Percentiles rank a stretch among this genome's conserved stretches.
Evolutionary conservation across 1,140 invertebrate species (phyloP).

Genomic region (Ostrea denselamellosa): DNA sequence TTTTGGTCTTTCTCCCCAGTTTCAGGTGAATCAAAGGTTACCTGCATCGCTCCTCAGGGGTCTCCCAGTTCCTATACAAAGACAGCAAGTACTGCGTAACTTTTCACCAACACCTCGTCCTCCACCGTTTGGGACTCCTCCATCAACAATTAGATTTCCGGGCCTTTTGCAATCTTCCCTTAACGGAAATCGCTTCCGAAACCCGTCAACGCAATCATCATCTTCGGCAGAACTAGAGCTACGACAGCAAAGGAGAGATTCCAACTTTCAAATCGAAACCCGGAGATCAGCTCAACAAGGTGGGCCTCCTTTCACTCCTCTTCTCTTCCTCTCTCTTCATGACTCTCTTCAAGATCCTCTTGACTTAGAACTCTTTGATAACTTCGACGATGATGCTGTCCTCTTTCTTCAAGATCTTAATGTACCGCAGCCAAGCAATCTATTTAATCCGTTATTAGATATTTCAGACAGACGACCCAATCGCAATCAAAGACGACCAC

Average conservation of each 20-base stretch:
- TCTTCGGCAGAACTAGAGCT: background rate
- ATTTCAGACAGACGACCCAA: background rate
- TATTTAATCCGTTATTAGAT: constrained; percentile 24
- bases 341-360: constrained; percentile 22
- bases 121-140: background rate
- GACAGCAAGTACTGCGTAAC: background rate
- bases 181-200: background rate
- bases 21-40: background rate
- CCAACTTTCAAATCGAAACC: background rate
- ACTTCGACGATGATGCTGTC: background rate
- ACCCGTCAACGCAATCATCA: background rate
- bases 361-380: constrained; percentile 25
- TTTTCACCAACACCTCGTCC: background rate
- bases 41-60: background rate
- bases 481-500: background rate
- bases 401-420: constrained; percentile 14
- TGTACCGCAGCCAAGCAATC: background rate
- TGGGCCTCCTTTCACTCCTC: constrained; percentile 20
- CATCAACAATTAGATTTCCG: background rate
- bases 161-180: background rate
- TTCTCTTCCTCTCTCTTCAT: constrained; percentile 22
- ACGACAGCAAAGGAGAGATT: background rate
- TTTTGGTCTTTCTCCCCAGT: background rate
- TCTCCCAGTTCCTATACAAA: background rate
- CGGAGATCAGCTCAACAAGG: background rate